Base-by-base conservation (phyloP, 1,140 invertebrate genomes). In the Drosophila pachea region DNA sequence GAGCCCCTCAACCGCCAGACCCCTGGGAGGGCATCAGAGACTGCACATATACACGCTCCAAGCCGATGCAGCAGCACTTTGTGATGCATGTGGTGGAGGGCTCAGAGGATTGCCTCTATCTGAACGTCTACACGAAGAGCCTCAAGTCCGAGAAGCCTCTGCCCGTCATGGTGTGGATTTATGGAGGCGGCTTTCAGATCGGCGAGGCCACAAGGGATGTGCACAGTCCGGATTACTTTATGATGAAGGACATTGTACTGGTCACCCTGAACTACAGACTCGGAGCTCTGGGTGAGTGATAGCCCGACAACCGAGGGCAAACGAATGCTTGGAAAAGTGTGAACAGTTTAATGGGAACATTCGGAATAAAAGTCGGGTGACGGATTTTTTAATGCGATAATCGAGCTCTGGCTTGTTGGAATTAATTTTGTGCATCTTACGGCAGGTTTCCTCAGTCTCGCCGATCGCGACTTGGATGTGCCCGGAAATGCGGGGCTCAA, bases 181-280 rank as follows among this genome's bases (percentile, higher is more conserved):
- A 95, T 84, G 94, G 94, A 1, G 94, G 95, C 9, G 92, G 88
- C 16, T 94, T 94, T 76, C 78, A 89, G 22, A 60, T 78, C 31
- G 93, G 93, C 2, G 91, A 90, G 8, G 91, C 61, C 12, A 38
- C 62, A 4, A 68, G 75, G 5, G 66, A 84, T 43, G 14, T 89
- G 0, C 92, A 93, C 58, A 92, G 92, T 40, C 92, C 92, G 0
- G 92, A 94, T 71, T 92, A 93, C 52, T 90, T 95, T 7, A 86
- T 93, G 14, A 88, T 91, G 11, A 89, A 94, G 72, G 91, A 92
- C 42, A 88, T 94, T 0, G 89, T 95, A 8, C 64, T 95, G 0
- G 92, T 95, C 2, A 92, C 92, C 0, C 89, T 95, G 2, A 94
- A 94, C 78, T 95, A 95, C 84, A 90, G 94, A 65, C 76, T 94